These are phyloP conservation scores for Psilopogon haemacephalus DNA, from an alignment of 2,113 vertebrate genomes.

Conservation along the genomic window DNA sequence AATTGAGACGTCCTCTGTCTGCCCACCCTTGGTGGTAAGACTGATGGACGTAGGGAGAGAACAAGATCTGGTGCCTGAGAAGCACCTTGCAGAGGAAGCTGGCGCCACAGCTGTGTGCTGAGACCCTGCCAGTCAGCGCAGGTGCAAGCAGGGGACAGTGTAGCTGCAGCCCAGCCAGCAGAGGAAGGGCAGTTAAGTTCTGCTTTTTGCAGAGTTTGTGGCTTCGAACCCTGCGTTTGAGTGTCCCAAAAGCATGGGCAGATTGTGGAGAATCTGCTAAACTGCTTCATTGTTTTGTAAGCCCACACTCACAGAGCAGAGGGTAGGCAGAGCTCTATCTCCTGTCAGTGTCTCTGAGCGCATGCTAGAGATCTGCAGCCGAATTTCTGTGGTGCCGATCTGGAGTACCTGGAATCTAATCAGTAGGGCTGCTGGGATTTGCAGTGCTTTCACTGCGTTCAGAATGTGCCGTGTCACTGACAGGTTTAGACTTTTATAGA, in stretches of 20 bases:
- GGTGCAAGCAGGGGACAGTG: accelerated
- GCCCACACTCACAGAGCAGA: neutral
- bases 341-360: neutral
- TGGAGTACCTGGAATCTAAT: neutral
- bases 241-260: neutral
- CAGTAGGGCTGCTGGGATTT: neutral
- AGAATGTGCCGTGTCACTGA: neutral
- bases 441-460: neutral
- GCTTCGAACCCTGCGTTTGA: neutral
- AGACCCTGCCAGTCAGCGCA: accelerated
- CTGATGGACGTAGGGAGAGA: neutral
- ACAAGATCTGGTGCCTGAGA: neutral
- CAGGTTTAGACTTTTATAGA: conserved; percentile 27
- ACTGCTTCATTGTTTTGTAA: neutral
- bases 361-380: neutral
- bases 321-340: neutral
- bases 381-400: neutral
- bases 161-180: neutral
- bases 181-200: accelerated
- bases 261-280: neutral
- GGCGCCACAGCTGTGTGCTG: accelerated
- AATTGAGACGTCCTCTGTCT: neutral
- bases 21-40: accelerated
- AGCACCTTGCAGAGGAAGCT: neutral
- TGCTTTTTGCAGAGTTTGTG: neutral